These are phyloP conservation scores for Leptinotarsa undecemlineata DNA, from an alignment of 1,140 invertebrate species.

Conservation along the genomic window DNA sequence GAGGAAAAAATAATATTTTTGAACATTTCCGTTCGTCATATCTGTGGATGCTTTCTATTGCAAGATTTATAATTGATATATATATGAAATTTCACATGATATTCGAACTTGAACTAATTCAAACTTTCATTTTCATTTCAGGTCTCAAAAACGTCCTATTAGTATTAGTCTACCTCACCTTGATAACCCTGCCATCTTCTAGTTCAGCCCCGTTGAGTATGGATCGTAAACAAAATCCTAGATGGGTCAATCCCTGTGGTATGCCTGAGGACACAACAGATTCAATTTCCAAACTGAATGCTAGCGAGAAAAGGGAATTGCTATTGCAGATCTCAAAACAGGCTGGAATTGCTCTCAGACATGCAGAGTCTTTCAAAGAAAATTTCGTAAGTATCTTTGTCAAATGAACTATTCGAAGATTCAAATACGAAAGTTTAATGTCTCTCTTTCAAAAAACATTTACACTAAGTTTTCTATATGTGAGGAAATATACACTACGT, in stretches of 20 bases:
- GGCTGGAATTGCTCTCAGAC: conserved; percentile 54
- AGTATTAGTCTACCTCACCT: conserved; percentile 44
- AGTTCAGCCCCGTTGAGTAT: conserved; percentile 10
- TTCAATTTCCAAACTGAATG: conserved; percentile 38
- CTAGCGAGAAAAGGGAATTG: conserved; percentile 40
- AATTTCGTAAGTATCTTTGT: conserved; percentile 59
- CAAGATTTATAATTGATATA: too few relatives aligned
- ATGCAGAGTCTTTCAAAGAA: conserved; percentile 58
- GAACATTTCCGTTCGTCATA: too few relatives aligned
- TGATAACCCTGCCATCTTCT: conserved; percentile 41
- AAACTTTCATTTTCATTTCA: conserved; percentile 33
- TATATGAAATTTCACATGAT: too few relatives aligned
- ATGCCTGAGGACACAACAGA: conserved; percentile 28
- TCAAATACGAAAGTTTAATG: background rate
- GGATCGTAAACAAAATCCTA: background rate
- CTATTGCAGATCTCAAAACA: conserved; percentile 38
- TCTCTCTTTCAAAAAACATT: too few relatives aligned
- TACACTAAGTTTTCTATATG: too few relatives aligned
- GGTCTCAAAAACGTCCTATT: conserved; percentile 48
- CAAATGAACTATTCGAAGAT: conserved; percentile 7
- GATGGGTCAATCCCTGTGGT: conserved; percentile 63
- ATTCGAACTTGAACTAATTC: too few relatives aligned
- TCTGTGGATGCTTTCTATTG: too few relatives aligned
- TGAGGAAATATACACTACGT: too few relatives aligned
- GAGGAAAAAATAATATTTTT: too few relatives aligned